A percentile compares a stretch with the other conserved stretches of the same genome.
phyloP scores from a whole-genome alignment of 2,797 vertebrate genomes.

The Sarcophilus harrisii region DNA sequence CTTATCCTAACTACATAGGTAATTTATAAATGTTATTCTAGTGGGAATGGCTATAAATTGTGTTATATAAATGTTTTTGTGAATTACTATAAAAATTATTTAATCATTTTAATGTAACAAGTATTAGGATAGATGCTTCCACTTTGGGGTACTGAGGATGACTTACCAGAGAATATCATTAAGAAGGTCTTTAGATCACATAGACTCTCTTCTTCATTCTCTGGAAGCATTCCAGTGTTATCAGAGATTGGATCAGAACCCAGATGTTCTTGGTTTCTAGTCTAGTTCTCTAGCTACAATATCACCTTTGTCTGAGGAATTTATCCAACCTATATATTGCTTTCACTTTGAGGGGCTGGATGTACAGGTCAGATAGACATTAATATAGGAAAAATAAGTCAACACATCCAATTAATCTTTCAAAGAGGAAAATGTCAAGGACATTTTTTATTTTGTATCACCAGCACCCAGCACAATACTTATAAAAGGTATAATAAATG shows the following conservation, averaged over 20 bases:
- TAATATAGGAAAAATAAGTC: neutral
- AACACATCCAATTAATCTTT: neutral
- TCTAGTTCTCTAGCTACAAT: neutral
- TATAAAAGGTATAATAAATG: neutral
- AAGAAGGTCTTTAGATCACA: neutral
- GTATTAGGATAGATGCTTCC: neutral
- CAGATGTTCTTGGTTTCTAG: neutral
- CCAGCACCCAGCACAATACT: neutral
- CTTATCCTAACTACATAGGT: neutral
- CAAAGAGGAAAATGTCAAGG: neutral
- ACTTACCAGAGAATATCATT: neutral
- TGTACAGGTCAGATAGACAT: neutral
- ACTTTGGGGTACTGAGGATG: neutral
- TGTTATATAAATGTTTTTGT: neutral
- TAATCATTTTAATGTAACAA: neutral
- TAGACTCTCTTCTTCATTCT: neutral
- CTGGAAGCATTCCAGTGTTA: neutral
- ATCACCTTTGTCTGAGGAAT: neutral
- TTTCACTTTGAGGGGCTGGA: neutral
- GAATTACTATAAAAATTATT: neutral
- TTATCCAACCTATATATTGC: neutral
- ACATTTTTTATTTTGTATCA: neutral
- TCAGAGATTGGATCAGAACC: neutral
- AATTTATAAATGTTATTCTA: neutral
- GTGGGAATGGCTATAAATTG: neutral